These are phyloP conservation scores for Ceratoteleas bidentatus DNA, from an alignment of 1,140 invertebrate species.

Conservation along the genomic window DNA sequence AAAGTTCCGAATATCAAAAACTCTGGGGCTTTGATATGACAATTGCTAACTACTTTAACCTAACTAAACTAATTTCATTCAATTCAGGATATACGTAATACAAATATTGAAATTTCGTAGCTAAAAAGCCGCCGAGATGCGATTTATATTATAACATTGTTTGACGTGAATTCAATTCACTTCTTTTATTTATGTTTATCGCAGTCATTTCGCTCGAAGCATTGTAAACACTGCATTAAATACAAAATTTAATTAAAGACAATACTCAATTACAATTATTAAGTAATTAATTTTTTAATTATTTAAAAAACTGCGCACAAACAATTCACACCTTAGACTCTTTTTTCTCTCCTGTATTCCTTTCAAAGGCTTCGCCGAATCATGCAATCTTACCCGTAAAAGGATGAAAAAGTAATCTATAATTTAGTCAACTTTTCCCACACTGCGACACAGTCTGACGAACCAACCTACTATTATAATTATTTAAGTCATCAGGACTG, in stretches of 20 bases:
- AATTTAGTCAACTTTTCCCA: constrained; percentile 26
- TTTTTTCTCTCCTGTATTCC: too few relatives aligned
- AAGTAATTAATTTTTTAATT: too few relatives aligned
- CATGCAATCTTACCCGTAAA: constrained; percentile 8
- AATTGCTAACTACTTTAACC: constrained; percentile 44
- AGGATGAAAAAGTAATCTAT: constrained; percentile 15
- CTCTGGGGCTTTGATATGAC: constrained; percentile 41
- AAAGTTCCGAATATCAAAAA: constrained; percentile 39
- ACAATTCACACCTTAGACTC: too few relatives aligned
- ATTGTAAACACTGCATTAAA: too few relatives aligned
- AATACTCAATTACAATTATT: too few relatives aligned
- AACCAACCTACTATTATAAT: constrained; percentile 31
- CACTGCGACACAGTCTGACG: constrained; percentile 8
- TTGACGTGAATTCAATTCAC: too few relatives aligned
- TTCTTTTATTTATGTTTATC: too few relatives aligned
- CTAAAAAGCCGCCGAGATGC: background rate
- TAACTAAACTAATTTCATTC: constrained; percentile 18
- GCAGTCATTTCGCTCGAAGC: too few relatives aligned
- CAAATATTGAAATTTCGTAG: constrained; percentile 10
- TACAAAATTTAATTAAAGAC: too few relatives aligned
- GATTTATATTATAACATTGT: too few relatives aligned
- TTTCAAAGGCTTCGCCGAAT: constrained; percentile 3
- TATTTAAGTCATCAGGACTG: constrained; percentile 20
- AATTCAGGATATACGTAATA: constrained; percentile 33
- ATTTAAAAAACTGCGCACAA: too few relatives aligned